These are phyloP conservation scores for Calephelis nemesis DNA, from an alignment of 1,140 invertebrate species.

Conservation along the genomic window DNA sequence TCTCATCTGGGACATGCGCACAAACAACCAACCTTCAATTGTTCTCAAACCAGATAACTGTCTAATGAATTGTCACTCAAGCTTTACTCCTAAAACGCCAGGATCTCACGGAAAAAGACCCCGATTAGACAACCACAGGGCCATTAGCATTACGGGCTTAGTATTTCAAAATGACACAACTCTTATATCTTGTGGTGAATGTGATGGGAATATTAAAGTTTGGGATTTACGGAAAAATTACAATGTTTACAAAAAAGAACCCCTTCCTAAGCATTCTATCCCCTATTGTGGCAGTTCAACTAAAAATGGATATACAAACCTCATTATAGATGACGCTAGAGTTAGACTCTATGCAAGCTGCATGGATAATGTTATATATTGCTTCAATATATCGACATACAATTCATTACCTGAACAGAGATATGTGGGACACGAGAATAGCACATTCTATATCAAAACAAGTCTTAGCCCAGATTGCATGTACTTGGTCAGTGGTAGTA, in stretches of 20 bases:
- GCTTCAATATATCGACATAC: slow-evolving; percentile 88
- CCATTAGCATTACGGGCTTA: slow-evolving; percentile 85
- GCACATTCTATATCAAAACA: slow-evolving; percentile 91
- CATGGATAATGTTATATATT: slow-evolving; percentile 91
- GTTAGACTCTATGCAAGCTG: slow-evolving; percentile 90
- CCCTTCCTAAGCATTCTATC: slow-evolving; percentile 85
- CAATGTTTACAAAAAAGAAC: slow-evolving; percentile 83
- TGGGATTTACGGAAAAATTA: slow-evolving; percentile 94
- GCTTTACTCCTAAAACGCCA: slow-evolving; percentile 67
- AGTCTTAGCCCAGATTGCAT: slow-evolving; percentile 88
- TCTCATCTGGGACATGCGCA: slow-evolving; percentile 89
- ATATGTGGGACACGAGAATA: slow-evolving; percentile 86
- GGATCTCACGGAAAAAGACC: slow-evolving; percentile 71
- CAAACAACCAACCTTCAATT: slow-evolving; percentile 65
- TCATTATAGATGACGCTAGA: slow-evolving; percentile 85
- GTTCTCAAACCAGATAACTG: slow-evolving; percentile 82
- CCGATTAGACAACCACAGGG: slow-evolving; percentile 53
- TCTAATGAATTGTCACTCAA: slow-evolving; percentile 81
- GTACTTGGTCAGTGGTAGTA: slow-evolving; percentile 91
- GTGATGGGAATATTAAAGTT: slow-evolving; percentile 91
- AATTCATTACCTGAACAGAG: slow-evolving; percentile 81
- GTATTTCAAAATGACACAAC: slow-evolving; percentile 88
- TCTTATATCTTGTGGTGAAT: slow-evolving; percentile 89
- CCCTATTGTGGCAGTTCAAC: slow-evolving; percentile 85
- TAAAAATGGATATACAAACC: slow-evolving; percentile 87